These are phyloP conservation scores for Xenentodon cancila DNA, from an alignment of 2,797 vertebrate genomes.

Conservation along the genomic window DNA sequence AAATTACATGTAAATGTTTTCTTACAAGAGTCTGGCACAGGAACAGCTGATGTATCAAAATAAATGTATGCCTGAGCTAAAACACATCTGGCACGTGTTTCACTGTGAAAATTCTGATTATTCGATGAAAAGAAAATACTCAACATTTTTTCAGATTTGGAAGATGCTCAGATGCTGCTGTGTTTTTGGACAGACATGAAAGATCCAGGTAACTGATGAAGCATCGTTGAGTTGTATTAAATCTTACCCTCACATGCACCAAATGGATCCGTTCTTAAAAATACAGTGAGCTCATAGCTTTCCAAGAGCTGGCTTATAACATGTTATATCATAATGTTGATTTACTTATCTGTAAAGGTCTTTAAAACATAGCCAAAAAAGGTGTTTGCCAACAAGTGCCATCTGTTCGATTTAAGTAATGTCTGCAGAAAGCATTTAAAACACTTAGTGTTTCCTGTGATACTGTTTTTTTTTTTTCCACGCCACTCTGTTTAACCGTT, in stretches of 20 bases:
- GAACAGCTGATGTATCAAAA: conserved; percentile 18
- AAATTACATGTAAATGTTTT: conserved; percentile 4
- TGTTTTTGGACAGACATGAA: too few relatives aligned
- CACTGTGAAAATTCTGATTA: not conserved
- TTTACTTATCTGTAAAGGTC: not conserved
- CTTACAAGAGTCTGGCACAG: conserved; percentile 1
- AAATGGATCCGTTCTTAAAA: not conserved
- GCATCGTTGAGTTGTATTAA: too few relatives aligned
- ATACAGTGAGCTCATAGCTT: not conserved
- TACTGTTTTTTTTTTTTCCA: conserved; percentile 28
- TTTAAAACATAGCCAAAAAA: conserved; percentile 10
- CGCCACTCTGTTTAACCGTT: conserved; percentile 16
- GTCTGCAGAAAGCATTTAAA: conserved; percentile 19
- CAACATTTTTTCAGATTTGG: conserved; percentile 3
- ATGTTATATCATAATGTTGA: not conserved
- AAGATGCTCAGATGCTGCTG: conserved; percentile 33
- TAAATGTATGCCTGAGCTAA: conserved; percentile 1
- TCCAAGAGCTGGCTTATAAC: not conserved
- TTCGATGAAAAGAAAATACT: too few relatives aligned
- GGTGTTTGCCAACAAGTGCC: not conserved
- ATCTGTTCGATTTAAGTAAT: not conserved
- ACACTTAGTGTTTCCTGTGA: conserved; percentile 5
- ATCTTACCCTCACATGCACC: not conserved
- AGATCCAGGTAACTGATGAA: too few relatives aligned
- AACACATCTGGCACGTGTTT: not conserved